Percentiles rank a stretch among this genome's conserved stretches.
phyloP scores from a whole-genome alignment of 2,888 invertebrate genomes.

The Leucophenga montana region DNA sequence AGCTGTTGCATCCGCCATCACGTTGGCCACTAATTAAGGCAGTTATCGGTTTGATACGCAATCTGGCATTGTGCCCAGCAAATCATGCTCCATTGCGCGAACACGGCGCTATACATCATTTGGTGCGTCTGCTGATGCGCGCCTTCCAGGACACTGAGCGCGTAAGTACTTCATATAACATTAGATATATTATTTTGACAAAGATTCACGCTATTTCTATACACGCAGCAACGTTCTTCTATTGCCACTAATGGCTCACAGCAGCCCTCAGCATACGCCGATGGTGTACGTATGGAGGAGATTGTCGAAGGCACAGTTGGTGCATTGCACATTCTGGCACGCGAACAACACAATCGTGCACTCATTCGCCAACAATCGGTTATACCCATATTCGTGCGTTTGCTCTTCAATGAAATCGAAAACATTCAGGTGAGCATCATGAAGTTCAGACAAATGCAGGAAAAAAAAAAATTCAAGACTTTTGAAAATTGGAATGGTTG shows the following conservation, averaged over 20 bases:
- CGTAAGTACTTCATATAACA: slow-evolving; percentile 75
- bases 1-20: slow-evolving; percentile 95
- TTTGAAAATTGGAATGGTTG: too few relatives aligned
- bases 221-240: slow-evolving; percentile 81
- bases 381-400: slow-evolving; percentile 95
- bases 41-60: slow-evolving; percentile 96
- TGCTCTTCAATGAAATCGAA: slow-evolving; percentile 97
- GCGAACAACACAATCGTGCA: slow-evolving; percentile 93
- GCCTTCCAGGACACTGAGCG: slow-evolving; percentile 96
- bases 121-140: slow-evolving; percentile 92
- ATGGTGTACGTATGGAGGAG: slow-evolving; percentile 99
- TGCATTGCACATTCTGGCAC: slow-evolving; percentile 95
- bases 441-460: too few relatives aligned
- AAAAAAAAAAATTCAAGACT: too few relatives aligned
- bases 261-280: slow-evolving; percentile 86
- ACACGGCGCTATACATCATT: slow-evolving; percentile 93
- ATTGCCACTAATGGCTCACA: slow-evolving; percentile 86
- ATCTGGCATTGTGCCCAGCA: slow-evolving; percentile 95
- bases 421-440: slow-evolving; percentile 87
- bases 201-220: background rate
- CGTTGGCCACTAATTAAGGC: slow-evolving; percentile 99
- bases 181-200: too few relatives aligned
- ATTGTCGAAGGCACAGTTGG: slow-evolving; percentile 99
- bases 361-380: slow-evolving; percentile 94
- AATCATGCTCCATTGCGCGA: slow-evolving; percentile 96